phyloP scores from a whole-genome alignment of 2,113 vertebrate genomes.

The Bubo scandiacus region DNA sequence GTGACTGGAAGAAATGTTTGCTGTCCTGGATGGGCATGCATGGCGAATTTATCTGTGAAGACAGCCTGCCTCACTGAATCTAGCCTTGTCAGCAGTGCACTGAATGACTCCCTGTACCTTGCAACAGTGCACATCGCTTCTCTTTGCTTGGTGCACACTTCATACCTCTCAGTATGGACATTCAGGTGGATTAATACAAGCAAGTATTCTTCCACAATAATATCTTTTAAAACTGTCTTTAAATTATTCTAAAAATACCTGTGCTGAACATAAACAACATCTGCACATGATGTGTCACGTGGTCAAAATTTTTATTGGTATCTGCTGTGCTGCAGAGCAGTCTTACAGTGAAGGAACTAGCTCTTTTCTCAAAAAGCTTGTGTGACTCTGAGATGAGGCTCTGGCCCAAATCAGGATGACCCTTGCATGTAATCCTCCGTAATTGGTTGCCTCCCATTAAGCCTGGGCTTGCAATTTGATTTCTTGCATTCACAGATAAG shows the following conservation, averaged over 20 bases:
- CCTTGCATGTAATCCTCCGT: background rate
- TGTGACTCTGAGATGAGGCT: background rate
- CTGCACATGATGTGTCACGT: accelerated
- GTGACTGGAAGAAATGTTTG: background rate
- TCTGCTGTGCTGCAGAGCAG: background rate
- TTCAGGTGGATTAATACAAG: background rate
- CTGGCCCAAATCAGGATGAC: background rate
- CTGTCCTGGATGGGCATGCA: background rate
- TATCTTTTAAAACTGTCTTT: background rate
- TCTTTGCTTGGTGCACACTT: background rate
- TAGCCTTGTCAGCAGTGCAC: background rate
- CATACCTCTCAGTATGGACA: background rate
- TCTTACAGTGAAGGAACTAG: background rate
- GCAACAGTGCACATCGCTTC: background rate
- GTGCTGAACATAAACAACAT: background rate
- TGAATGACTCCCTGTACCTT: background rate
- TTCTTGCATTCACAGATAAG: background rate
- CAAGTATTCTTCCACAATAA: background rate
- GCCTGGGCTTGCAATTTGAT: background rate
- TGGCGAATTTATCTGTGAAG: background rate
- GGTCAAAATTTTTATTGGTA: background rate
- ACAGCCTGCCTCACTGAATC: background rate
- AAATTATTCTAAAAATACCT: background rate
- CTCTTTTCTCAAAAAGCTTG: background rate
- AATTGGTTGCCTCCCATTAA: background rate